Conservation (phyloP, 2,888 invertebrate genomes). For the Xestia sexstrigata region DNA sequence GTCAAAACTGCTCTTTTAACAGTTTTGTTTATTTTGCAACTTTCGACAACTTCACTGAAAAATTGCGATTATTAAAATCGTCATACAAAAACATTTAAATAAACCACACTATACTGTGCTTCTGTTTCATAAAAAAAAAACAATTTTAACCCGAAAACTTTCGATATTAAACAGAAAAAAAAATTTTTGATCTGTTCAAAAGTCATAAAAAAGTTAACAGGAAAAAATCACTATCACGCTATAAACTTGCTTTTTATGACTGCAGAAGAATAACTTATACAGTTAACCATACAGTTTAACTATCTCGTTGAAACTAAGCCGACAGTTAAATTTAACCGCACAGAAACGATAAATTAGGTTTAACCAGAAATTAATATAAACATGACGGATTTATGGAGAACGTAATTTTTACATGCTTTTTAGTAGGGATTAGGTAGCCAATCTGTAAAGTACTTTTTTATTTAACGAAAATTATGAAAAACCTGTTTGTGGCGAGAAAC, state of each 20-base stretch:
- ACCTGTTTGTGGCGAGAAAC: too few relatives aligned
- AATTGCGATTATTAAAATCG: slow-evolving; percentile 27
- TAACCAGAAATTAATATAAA: slow-evolving; percentile 60
- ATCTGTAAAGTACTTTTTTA: background rate
- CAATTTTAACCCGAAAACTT: slow-evolving; percentile 42
- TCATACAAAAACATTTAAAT: slow-evolving; percentile 32
- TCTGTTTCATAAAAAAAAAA: slow-evolving; percentile 34
- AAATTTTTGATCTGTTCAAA: slow-evolving; percentile 51
- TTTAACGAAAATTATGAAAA: background rate
- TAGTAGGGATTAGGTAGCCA: slow-evolving; percentile 31
- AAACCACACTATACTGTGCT: slow-evolving; percentile 31
- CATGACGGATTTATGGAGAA: slow-evolving; percentile 45
- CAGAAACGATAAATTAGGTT: slow-evolving; percentile 63
- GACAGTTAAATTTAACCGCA: slow-evolving; percentile 66
- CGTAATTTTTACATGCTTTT: slow-evolving; percentile 49
- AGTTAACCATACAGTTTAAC: slow-evolving; percentile 60
- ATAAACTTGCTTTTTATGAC: slow-evolving; percentile 63
- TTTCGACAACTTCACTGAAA: slow-evolving; percentile 23
- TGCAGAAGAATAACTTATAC: slow-evolving; percentile 64
- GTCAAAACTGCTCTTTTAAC: slow-evolving; percentile 33
- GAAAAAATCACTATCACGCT: slow-evolving; percentile 59
- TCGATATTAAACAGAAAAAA: slow-evolving; percentile 40
- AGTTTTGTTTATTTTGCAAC: slow-evolving; percentile 40
- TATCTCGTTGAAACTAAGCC: slow-evolving; percentile 62
- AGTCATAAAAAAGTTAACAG: slow-evolving; percentile 52